phyloP scores from a whole-genome alignment of 2,888 invertebrate genomes.

The Hecatera dysodea region DNA sequence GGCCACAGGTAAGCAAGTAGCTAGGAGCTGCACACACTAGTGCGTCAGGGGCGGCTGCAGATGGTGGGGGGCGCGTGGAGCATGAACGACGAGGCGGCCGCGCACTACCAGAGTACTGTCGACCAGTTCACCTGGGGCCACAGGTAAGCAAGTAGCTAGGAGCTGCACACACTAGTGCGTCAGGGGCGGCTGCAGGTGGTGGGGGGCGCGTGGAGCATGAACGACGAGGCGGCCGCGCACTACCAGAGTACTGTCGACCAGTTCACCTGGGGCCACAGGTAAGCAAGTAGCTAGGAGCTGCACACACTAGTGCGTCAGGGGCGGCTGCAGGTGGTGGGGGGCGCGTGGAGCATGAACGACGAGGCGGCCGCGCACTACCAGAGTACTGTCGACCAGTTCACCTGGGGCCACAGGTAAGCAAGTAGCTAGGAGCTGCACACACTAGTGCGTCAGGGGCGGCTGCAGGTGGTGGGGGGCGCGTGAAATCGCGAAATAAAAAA shows the following conservation, averaged over 20 bases:
- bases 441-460: no score
- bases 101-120: conserved; percentile 92
- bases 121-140: conserved; percentile 95
- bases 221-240: conserved; percentile 94
- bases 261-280: conserved; percentile 94
- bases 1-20: no score
- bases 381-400: conserved; percentile 94
- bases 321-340: conserved; percentile 94
- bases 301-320: conserved; percentile 93
- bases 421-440: no score
- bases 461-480: no score
- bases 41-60: conserved; percentile 94
- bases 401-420: conserved; percentile 92
- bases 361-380: conserved; percentile 92
- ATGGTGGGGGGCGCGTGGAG: conserved; percentile 95
- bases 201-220: conserved; percentile 96
- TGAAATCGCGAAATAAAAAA: no score
- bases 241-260: conserved; percentile 93
- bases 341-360: conserved; percentile 97
- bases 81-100: conserved; percentile 95
- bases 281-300: conserved; percentile 78
- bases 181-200: conserved; percentile 94
- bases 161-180: conserved; percentile 92
- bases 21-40: conserved; percentile 91
- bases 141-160: conserved; percentile 77